Conservation (phyloP, 2,888 invertebrate species). For the Ctena decussata region DNA sequence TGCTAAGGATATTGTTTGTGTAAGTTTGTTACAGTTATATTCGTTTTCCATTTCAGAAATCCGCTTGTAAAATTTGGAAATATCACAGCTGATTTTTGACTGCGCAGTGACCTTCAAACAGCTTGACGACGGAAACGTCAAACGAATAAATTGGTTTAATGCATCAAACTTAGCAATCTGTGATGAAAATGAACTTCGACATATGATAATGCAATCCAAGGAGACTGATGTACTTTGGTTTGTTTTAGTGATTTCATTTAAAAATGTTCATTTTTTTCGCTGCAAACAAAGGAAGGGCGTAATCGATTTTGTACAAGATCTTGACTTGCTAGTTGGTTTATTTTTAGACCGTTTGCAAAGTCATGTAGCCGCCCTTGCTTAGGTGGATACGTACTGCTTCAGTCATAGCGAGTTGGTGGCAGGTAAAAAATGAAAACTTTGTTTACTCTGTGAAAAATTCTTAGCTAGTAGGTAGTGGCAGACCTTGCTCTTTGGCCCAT, state of each 20-base stretch:
- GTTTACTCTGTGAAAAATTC: too few relatives aligned
- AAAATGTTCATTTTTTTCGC: neutral
- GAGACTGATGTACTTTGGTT: neutral
- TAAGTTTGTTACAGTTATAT: neutral
- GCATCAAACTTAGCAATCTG: neutral
- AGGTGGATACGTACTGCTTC: too few relatives aligned
- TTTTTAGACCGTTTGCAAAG: too few relatives aligned
- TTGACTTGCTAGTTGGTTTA: neutral
- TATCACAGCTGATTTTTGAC: conserved; percentile 53
- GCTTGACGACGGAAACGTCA: conserved; percentile 69
- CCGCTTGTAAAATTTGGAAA: neutral
- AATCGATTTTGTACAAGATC: neutral
- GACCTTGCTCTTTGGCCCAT: too few relatives aligned
- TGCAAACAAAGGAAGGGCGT: conserved; percentile 1
- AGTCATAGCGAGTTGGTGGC: too few relatives aligned
- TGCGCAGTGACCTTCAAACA: conserved; percentile 61
- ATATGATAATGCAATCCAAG: neutral
- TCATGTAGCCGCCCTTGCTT: too few relatives aligned
- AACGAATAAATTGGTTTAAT: neutral
- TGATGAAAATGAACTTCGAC: neutral
- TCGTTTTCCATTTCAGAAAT: neutral
- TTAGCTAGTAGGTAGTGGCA: too few relatives aligned
- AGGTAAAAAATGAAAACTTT: too few relatives aligned
- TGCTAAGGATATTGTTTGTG: neutral
- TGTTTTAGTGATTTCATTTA: neutral